Conservation (phyloP, 2,797 vertebrate species). For the Coranthus polyacanthus region DNA sequence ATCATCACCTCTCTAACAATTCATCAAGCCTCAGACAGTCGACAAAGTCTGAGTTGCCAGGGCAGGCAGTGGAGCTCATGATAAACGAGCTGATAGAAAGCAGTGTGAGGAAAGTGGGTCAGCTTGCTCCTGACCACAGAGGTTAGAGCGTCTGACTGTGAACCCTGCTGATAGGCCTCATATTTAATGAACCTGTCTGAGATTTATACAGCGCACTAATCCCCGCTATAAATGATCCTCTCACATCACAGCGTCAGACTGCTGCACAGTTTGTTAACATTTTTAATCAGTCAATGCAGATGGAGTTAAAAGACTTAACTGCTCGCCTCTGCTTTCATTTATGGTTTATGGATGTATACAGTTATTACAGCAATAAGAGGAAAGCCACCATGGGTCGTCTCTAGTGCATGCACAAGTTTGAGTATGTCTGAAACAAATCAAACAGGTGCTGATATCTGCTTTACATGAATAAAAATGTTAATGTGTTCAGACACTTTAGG, state of each 20-base stretch:
- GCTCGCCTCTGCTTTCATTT: background rate
- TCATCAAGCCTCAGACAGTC: conserved; percentile 28
- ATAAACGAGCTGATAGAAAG: conserved; percentile 41
- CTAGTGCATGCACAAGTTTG: background rate
- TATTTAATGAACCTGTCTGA: conserved; percentile 51
- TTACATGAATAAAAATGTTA: conserved; percentile 3
- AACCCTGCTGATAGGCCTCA: conserved; percentile 31
- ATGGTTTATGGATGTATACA: background rate
- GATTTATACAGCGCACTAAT: conserved; percentile 29
- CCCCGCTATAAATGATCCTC: conserved; percentile 30
- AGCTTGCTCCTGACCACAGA: conserved; percentile 38
- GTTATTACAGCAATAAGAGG: background rate
- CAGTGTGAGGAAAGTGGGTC: conserved; percentile 56
- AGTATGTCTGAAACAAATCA: background rate
- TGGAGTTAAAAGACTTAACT: background rate
- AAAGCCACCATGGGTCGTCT: background rate
- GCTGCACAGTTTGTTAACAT: conserved; percentile 3
- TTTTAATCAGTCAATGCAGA: background rate
- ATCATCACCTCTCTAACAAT: conserved; percentile 19
- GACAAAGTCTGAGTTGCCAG: conserved; percentile 27
- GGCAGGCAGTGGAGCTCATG: conserved; percentile 30
- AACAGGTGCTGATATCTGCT: background rate
- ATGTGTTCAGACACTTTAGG: background rate
- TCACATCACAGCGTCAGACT: background rate
- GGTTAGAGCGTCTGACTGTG: conserved; percentile 33